phyloP scores from a whole-genome alignment of 2,797 vertebrate species.

The Gallinago stenura region DNA sequence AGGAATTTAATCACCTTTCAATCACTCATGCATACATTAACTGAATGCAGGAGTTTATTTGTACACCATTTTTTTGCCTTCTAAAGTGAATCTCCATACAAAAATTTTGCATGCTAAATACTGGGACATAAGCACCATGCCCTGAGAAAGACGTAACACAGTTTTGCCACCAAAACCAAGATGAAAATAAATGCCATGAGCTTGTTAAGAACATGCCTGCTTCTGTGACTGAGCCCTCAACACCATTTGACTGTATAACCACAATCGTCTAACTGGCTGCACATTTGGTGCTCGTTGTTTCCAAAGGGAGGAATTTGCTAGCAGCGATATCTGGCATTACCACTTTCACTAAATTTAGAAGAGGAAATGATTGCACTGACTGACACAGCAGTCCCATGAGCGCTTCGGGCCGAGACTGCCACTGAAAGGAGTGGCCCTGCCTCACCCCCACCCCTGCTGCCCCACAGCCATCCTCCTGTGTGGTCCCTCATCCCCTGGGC shows the following conservation, averaged over 20 bases:
- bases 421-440: neutral
- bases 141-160: neutral
- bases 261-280: neutral
- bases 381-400: neutral
- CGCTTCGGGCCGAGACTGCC: neutral
- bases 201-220: neutral
- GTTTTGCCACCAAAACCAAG: neutral
- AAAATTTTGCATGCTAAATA: neutral
- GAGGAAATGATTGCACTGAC: conserved; percentile 24
- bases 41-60: neutral
- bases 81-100: neutral
- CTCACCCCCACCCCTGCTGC: neutral
- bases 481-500: neutral
- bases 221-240: neutral
- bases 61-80: neutral
- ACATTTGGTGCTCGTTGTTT: conserved; percentile 21
- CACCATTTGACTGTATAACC: neutral
- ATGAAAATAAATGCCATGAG: neutral
- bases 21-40: neutral
- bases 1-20: neutral
- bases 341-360: conserved; percentile 36
- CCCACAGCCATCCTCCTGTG: neutral
- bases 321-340: neutral
- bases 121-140: neutral
- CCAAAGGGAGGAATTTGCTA: neutral